These are phyloP conservation scores for Harpalus rubripes DNA, from an alignment of 2,888 invertebrate species.

Conservation along the genomic window DNA sequence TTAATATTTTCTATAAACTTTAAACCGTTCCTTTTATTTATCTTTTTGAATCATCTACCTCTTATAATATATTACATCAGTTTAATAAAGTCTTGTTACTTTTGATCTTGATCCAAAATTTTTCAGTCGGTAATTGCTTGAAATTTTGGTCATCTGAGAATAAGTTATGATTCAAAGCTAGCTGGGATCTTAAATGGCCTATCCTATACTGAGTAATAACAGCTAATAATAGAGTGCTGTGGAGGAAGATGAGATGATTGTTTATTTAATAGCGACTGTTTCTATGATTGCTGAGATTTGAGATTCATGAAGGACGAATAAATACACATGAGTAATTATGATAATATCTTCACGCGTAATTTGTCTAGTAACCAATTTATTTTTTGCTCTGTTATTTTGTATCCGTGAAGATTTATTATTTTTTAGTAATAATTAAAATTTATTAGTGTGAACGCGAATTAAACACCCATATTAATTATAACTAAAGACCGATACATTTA, in stretches of 20 bases:
- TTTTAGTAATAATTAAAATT: too few species aligned
- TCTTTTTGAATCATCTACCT: neutral
- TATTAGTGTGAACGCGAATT: too few species aligned
- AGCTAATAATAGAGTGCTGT: neutral
- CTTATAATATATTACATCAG: neutral
- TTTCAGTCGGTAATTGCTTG: conserved; percentile 5
- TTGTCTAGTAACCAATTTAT: neutral
- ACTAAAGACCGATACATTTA: too few species aligned
- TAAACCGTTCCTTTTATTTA: too few species aligned
- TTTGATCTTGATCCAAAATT: neutral
- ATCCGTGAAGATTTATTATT: neutral
- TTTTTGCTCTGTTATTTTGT: neutral
- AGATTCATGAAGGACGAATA: neutral
- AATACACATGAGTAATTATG: neutral
- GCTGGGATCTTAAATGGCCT: neutral
- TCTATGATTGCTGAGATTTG: neutral
- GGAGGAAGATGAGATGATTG: neutral
- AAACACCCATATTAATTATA: too few species aligned
- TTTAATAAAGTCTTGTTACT: conserved; percentile 3
- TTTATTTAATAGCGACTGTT: conserved; percentile 8
- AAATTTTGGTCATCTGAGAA: conserved; percentile 10
- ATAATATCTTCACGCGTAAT: neutral
- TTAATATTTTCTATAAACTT: too few species aligned
- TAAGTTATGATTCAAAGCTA: conserved; percentile 14
- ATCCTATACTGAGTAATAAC: conserved; percentile 15